Evolutionary conservation across 2,797 vertebrate species (phyloP), one percentile per base, ranked within the genome.

Genomic region (Microcaecilia unicolor): DNA sequence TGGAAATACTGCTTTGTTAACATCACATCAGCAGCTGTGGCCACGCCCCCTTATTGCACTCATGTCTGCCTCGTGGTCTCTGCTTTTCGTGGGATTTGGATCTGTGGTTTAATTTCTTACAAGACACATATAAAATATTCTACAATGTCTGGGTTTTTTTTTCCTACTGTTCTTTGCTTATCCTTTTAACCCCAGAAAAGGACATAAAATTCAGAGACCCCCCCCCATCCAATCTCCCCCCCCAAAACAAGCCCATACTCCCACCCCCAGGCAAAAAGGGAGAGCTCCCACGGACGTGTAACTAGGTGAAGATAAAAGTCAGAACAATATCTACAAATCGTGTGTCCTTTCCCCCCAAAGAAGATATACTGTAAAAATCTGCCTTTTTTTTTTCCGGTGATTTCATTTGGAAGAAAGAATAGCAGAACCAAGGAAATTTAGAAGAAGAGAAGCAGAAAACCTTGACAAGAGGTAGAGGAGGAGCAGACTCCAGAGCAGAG

Each of bases 1-100:
- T 86, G 90, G 83, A 86, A 80, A 85, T 86, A 88, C 87, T 93
- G 93, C 91, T 76, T 95, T 93, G 95, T 93, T 93, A 92, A 94
- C 91, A 93, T 91, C 87, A 84, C 84, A 78, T 78, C n/a, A 41
- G 47, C 30, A 26, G 33, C 27, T 37, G 29, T 22, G 3, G 14
- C 31, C 24, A 31, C 18, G 30, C 41, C 39, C 84, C 74, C 64
- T 57, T 91, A 93, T 91, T 94, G 91, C 93, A 92, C 92, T 84
- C 84, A 81, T 34, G 78, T 88, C 85, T 85, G 88, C 78, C 61
- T 22, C 77, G 64, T 52, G 40, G 79, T 80, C 82, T 82, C 67
- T 18, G 27, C 61, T 35, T 51, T 60, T 57, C 34, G 48, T 48
- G n/a, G n/a, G n/a, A n/a, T n/a, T n/a, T n/a, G n/a, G n/a, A n/a